Evolutionary conservation across 2,113 vertebrate species (phyloP).

Genomic region (Macheiramphus alcinus): DNA sequence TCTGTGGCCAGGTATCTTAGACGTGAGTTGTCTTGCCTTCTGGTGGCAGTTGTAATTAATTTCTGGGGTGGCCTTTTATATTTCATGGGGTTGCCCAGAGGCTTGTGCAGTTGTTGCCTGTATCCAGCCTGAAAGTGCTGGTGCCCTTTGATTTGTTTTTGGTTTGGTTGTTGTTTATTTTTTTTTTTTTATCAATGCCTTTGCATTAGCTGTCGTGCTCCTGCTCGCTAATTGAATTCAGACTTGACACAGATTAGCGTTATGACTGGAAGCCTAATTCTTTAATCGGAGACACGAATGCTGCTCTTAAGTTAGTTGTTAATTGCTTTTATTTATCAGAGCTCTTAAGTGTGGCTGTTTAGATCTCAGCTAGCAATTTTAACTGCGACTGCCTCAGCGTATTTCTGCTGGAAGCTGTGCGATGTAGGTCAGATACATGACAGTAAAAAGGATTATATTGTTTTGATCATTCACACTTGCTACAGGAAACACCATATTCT

Average conservation of each 20-base stretch:
- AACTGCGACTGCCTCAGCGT: fast-evolving
- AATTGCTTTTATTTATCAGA: not conserved
- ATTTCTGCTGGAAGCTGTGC: not conserved
- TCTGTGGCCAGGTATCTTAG: not conserved
- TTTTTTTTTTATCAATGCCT: not conserved
- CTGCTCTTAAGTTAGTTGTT: not conserved
- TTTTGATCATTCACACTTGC: not conserved
- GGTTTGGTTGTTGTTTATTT: not conserved
- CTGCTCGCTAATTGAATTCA: not conserved
- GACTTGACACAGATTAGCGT: not conserved
- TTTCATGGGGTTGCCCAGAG: not conserved
- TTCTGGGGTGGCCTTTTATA: not conserved
- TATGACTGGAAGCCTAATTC: not conserved
- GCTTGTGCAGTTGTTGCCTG: not conserved
- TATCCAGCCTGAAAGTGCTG: not conserved
- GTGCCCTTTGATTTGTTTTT: not conserved
- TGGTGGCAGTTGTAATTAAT: not conserved
- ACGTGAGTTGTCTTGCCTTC: not conserved
- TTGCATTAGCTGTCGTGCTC: not conserved
- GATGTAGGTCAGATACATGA: not conserved
- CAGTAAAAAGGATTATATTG: not conserved
- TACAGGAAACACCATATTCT: not conserved
- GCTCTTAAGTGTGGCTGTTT: not conserved
- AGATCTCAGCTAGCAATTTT: not conserved
- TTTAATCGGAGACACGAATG: not conserved